A percentile compares a stretch with the other conserved stretches of the same genome.
Conservation (phyloP, 2,797 vertebrate genomes). For the Steatocranus sp. region DNA sequence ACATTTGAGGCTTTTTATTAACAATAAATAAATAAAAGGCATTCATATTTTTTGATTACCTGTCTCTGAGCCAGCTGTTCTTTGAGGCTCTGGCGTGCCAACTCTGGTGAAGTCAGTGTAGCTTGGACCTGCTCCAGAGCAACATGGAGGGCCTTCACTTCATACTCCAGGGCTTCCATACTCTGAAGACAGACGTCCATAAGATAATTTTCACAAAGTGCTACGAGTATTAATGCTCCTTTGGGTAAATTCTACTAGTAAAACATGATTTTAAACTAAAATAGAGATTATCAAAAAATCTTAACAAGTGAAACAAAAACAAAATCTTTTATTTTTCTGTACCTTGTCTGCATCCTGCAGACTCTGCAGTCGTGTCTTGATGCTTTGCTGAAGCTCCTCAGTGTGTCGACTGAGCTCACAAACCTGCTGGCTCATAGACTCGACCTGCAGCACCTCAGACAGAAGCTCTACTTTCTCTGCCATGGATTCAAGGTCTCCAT, state of each 20-base stretch:
- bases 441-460: constrained; percentile 84
- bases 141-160: constrained; percentile 85
- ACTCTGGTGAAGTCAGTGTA: constrained; percentile 86
- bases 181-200: constrained; percentile 72
- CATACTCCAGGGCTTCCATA: constrained; percentile 91
- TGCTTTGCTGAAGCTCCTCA: constrained; percentile 85
- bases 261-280: background rate
- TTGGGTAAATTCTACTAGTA: background rate
- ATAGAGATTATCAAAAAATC: background rate
- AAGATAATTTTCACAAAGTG: background rate
- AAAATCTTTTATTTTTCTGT: background rate
- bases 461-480: constrained; percentile 84
- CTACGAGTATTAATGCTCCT: background rate
- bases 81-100: constrained; percentile 89
- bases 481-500: constrained; percentile 88
- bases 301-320: background rate
- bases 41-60: constrained; percentile 63
- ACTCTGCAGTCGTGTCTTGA: constrained; percentile 82
- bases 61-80: constrained; percentile 95
- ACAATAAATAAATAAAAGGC: background rate
- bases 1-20: background rate
- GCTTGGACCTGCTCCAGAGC: constrained; percentile 90
- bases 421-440: constrained; percentile 87
- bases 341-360: constrained; percentile 94
- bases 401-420: constrained; percentile 85